These are phyloP conservation scores for Acleris literana DNA, from an alignment of 2,888 invertebrate genomes.

Conservation along the genomic window DNA sequence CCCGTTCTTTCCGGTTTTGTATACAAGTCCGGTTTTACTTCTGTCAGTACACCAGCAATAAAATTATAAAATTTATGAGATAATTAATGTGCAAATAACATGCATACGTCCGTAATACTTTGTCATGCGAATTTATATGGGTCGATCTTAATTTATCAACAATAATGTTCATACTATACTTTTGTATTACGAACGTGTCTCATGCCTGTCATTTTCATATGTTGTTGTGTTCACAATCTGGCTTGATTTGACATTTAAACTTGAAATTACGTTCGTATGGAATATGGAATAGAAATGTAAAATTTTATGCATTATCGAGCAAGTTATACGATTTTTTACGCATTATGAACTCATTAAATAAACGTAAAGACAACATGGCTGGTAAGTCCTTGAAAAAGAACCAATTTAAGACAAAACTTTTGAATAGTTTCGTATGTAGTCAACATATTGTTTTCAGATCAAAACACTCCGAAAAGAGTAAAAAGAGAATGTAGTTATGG, in stretches of 20 bases:
- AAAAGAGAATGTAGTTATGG: conserved; percentile 88
- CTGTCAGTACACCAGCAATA: too few species aligned
- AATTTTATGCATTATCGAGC: background rate
- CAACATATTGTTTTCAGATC: conserved; percentile 54
- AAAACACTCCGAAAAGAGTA: conserved; percentile 55
- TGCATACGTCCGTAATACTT: too few species aligned
- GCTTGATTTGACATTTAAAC: too few species aligned
- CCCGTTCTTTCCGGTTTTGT: too few species aligned
- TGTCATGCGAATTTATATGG: too few species aligned
- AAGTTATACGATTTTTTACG: background rate
- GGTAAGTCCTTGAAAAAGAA: conserved; percentile 43
- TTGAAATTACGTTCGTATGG: too few species aligned
- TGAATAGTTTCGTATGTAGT: conserved; percentile 21
- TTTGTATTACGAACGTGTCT: conserved; percentile 4
- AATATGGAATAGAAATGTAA: too few species aligned
- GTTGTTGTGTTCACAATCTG: too few species aligned
- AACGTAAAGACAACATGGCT: conserved; percentile 52
- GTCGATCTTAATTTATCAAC: too few species aligned
- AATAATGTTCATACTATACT: background rate
- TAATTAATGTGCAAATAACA: too few species aligned
- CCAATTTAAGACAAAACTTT: background rate
- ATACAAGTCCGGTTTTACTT: too few species aligned
- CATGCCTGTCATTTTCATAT: background rate
- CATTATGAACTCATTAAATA: conserved; percentile 49
- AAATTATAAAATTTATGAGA: too few species aligned